phyloP scores from a whole-genome alignment of 2,797 vertebrate genomes.

The Alauda arvensis region DNA sequence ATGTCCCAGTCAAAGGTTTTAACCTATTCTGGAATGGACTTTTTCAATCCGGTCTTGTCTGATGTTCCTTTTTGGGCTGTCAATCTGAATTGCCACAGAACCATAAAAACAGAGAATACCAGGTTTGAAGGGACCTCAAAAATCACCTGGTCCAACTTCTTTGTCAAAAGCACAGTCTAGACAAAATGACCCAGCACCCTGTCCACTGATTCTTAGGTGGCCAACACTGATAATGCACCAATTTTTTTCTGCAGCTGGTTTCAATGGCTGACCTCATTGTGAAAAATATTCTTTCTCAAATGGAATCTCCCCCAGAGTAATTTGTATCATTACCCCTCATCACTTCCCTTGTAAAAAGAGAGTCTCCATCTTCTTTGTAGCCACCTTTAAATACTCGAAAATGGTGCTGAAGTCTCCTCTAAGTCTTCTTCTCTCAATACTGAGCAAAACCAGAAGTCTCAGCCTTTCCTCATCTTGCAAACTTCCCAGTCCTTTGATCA shows the following conservation, averaged over 20 bases:
- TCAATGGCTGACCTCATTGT: background rate
- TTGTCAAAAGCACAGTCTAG: background rate
- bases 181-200: background rate
- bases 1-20: background rate
- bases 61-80: background rate
- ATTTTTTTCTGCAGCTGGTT: background rate
- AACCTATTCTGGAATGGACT: background rate
- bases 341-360: background rate
- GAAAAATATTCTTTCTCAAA: background rate
- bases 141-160: background rate
- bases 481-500: background rate
- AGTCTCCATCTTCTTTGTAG: background rate
- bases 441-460: background rate
- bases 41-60: background rate
- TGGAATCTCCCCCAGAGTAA: background rate
- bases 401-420: background rate
- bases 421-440: background rate
- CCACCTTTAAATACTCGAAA: background rate
- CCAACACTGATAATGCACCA: rapidly evolving
- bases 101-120: background rate
- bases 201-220: background rate
- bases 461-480: background rate
- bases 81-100: background rate
- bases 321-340: background rate
- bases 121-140: background rate